Percentiles rank a stretch among this genome's conserved stretches.
Evolutionary conservation across 2,113 vertebrate species (phyloP).

Genomic region (Caranx melampygus): DNA sequence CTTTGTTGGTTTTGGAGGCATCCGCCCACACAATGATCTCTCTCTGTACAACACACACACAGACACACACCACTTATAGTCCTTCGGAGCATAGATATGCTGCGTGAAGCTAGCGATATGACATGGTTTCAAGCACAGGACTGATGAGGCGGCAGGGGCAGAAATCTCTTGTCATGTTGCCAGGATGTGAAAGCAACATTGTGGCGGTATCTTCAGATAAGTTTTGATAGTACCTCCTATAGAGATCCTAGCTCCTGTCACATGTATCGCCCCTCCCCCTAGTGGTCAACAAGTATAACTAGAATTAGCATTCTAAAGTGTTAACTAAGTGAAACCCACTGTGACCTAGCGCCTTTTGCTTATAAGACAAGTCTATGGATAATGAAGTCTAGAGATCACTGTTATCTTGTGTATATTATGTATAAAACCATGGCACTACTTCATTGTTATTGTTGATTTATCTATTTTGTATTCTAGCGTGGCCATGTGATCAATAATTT

Average conservation of each 20-base stretch:
- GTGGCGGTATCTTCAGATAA: constrained; percentile 30
- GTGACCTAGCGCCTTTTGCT: constrained; percentile 78
- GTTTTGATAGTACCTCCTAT: constrained; percentile 60
- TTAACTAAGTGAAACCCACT: constrained; percentile 77
- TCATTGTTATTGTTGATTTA: constrained; percentile 73
- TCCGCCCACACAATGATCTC: constrained; percentile 25
- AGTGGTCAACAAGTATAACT: constrained; percentile 68
- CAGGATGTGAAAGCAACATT: constrained; percentile 19
- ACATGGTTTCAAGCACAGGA: constrained; percentile 60
- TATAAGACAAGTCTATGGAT: constrained; percentile 67
- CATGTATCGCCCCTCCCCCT: constrained; percentile 37
- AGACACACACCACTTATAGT: constrained; percentile 10
- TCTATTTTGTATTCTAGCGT: constrained; percentile 77
- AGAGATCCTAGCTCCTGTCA: constrained; percentile 62
- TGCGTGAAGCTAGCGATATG: constrained; percentile 23
- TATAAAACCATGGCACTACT: constrained; percentile 81
- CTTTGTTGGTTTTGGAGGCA: constrained; percentile 24
- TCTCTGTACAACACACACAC: constrained; percentile 19
- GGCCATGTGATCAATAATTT: constrained; percentile 76
- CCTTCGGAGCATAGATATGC: constrained; percentile 27
- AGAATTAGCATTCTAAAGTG: constrained; percentile 70
- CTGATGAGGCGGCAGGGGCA: constrained; percentile 17
- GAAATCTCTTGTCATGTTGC: constrained; percentile 4
- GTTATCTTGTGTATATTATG: constrained; percentile 81
- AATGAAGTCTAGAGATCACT: constrained; percentile 74